Evolutionary conservation across 2,888 invertebrate species (phyloP).

Genomic region (Monopis laevigella): DNA sequence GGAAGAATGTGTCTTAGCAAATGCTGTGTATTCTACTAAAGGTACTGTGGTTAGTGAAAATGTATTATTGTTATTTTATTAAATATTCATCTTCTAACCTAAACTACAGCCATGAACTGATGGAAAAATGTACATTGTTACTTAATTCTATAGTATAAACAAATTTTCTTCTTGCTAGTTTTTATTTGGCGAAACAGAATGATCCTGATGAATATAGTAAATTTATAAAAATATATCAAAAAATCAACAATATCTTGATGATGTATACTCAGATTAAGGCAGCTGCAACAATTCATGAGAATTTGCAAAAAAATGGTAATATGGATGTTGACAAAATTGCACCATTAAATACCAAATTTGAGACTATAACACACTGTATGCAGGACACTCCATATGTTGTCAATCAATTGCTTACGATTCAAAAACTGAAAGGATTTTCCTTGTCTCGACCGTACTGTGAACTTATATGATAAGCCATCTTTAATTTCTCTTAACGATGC

Average conservation of each 20-base stretch:
- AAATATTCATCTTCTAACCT: constrained; percentile 55
- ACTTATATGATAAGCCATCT: constrained; percentile 88
- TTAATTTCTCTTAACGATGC: constrained; percentile 90
- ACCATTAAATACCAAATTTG: constrained; percentile 61
- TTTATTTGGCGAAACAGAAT: constrained; percentile 84
- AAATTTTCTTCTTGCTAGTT: constrained; percentile 83
- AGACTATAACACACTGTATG: constrained; percentile 76
- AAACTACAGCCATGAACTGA: constrained; percentile 67
- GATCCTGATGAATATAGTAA: constrained; percentile 73
- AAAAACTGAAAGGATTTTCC: constrained; percentile 83
- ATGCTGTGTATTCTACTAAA: constrained; percentile 83
- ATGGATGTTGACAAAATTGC: constrained; percentile 71
- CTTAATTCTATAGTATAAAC: constrained; percentile 74
- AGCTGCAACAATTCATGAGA: constrained; percentile 66
- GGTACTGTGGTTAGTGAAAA: constrained; percentile 84
- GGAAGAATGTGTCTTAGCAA: constrained; percentile 87
- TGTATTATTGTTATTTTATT: constrained; percentile 66
- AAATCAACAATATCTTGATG: constrained; percentile 71
- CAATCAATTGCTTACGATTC: constrained; percentile 84
- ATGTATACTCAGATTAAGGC: constrained; percentile 66
- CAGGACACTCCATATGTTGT: constrained; percentile 85
- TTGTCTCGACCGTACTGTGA: constrained; percentile 86
- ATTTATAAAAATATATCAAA: constrained; percentile 80
- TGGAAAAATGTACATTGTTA: constrained; percentile 75
- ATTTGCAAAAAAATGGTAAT: constrained; percentile 68